Evolutionary conservation across 2,888 invertebrate species (phyloP).

Genomic region (Patella caerulea): DNA sequence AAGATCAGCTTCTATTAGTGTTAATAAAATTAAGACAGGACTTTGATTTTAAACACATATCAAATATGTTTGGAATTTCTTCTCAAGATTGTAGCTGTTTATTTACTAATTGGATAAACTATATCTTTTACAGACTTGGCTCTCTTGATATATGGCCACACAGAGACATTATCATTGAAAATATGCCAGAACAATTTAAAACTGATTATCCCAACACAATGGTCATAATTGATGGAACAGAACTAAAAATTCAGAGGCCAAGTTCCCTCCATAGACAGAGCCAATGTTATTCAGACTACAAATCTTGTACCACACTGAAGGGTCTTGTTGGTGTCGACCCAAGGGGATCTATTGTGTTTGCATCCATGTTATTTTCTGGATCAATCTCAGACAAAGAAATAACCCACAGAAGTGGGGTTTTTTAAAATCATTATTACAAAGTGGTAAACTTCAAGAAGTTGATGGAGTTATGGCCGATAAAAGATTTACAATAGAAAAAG

Average conservation of each 20-base stretch:
- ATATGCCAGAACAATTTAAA: background rate
- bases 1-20: background rate
- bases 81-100: background rate
- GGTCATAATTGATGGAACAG: constrained; percentile 15
- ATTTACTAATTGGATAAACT: background rate
- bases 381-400: constrained; percentile 29
- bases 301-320: constrained; percentile 31
- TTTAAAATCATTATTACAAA: background rate
- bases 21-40: background rate
- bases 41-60: background rate
- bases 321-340: constrained; percentile 27
- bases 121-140: background rate
- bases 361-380: constrained; percentile 26
- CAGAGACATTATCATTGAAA: background rate
- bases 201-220: constrained; percentile 8
- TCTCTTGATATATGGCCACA: background rate
- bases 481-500: background rate
- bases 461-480: background rate
- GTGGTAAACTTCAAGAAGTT: background rate
- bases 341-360: constrained; percentile 30
- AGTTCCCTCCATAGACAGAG: constrained; percentile 5
- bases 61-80: background rate
- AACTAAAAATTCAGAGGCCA: constrained; percentile 13
- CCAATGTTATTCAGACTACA: constrained; percentile 30
- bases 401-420: constrained; percentile 18